Conservation (phyloP, 2,113 vertebrate species). For the Acrocephalus kingi region DNA sequence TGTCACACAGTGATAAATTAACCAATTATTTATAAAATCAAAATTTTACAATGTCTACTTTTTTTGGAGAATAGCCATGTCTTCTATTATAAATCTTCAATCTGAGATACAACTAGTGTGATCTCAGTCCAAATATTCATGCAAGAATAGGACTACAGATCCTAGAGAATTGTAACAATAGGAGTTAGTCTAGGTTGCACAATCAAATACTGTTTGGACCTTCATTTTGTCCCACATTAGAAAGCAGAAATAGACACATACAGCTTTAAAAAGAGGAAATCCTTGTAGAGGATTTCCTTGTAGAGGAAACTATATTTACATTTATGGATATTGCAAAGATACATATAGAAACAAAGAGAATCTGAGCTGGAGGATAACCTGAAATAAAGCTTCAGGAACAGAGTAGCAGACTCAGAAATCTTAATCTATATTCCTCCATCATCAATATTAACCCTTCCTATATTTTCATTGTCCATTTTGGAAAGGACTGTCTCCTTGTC, state of each 20-base stretch:
- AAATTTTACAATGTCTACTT: not conserved
- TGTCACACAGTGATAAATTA: constrained; percentile 54
- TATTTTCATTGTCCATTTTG: not conserved
- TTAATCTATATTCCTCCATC: not conserved
- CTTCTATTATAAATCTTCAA: not conserved
- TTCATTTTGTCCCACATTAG: not conserved
- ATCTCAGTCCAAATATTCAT: not conserved
- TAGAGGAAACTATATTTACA: not conserved
- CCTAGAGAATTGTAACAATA: not conserved
- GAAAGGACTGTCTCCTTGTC: not conserved
- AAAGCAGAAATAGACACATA: not conserved
- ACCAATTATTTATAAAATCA: constrained; percentile 72
- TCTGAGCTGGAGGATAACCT: not conserved
- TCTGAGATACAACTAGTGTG: not conserved
- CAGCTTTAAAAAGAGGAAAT: not conserved
- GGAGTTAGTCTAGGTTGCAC: not conserved
- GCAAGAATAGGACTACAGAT: not conserved
- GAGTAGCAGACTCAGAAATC: not conserved
- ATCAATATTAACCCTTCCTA: not conserved
- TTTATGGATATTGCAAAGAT: not conserved
- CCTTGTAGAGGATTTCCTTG: not conserved
- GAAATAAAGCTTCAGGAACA: not conserved
- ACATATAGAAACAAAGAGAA: not conserved
- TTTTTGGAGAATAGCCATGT: not conserved
- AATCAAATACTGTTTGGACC: not conserved